Percentiles rank a stretch among this genome's conserved stretches.
Conservation (phyloP, 2,888 invertebrate species). For the Nowickia ferox region DNA sequence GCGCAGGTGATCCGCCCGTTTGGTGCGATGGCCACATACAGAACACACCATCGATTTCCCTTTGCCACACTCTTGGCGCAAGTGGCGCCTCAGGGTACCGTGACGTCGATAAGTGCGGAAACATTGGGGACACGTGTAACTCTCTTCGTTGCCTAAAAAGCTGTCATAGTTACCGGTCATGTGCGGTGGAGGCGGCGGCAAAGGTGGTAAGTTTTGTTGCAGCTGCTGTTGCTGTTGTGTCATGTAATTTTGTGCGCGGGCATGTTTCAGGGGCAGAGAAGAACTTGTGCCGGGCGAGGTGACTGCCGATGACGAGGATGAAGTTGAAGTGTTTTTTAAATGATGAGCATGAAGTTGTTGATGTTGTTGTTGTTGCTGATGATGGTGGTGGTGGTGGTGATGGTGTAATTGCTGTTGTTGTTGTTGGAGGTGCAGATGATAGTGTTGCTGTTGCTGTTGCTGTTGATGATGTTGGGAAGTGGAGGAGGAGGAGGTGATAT, state of each 20-base stretch:
- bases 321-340: slow-evolving; percentile 62
- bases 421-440: slow-evolving; percentile 60
- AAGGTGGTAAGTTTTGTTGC: slow-evolving; percentile 48
- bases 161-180: slow-evolving; percentile 56
- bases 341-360: slow-evolving; percentile 37
- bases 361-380: slow-evolving; percentile 34
- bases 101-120: slow-evolving; percentile 84
- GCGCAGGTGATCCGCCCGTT: slow-evolving; percentile 84
- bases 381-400: slow-evolving; percentile 31
- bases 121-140: slow-evolving; percentile 83
- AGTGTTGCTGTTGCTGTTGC: slow-evolving; percentile 57
- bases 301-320: slow-evolving; percentile 46
- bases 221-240: slow-evolving; percentile 18
- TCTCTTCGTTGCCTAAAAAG: slow-evolving; percentile 76
- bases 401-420: slow-evolving; percentile 50
- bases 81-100: slow-evolving; percentile 85
- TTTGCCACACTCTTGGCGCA: slow-evolving; percentile 85
- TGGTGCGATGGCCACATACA: slow-evolving; percentile 84
- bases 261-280: slow-evolving; percentile 19
- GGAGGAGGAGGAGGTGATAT: slow-evolving; percentile 30
- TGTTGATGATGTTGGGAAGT: slow-evolving; percentile 32
- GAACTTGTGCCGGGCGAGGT: slow-evolving; percentile 30
- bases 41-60: slow-evolving; percentile 84
- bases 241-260: slow-evolving; percentile 30
- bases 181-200: slow-evolving; percentile 64